These are phyloP conservation scores for Cochlearius cochlearius DNA, from an alignment of 2,113 vertebrate species.

Conservation along the genomic window DNA sequence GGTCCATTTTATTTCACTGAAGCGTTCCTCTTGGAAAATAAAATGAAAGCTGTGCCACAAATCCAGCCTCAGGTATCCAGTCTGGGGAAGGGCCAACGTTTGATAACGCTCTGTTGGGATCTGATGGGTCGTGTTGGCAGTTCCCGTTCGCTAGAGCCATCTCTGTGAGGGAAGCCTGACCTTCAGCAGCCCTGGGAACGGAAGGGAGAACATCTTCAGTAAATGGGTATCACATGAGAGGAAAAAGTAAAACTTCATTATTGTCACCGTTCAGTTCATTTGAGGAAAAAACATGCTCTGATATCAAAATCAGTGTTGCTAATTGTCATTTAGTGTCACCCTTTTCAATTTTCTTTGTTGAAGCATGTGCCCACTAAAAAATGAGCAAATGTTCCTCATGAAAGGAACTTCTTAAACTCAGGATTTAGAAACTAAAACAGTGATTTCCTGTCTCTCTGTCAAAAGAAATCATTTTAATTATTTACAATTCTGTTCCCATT, in stretches of 20 bases:
- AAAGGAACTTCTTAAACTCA: slow-evolving; percentile 23
- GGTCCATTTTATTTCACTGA: not conserved
- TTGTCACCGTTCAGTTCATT: not conserved
- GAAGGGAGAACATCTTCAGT: not conserved
- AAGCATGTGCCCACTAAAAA: not conserved
- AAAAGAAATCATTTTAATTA: slow-evolving; percentile 47
- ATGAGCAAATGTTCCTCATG: not conserved
- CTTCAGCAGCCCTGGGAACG: not conserved
- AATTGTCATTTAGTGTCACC: not conserved
- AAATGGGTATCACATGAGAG: not conserved
- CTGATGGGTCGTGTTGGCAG: not conserved
- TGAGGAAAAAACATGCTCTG: not conserved
- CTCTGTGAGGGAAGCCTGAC: not conserved
- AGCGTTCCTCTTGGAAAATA: not conserved
- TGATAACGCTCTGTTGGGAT: not conserved
- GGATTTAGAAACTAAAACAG: slow-evolving; percentile 41
- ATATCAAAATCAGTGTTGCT: not conserved
- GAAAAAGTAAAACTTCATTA: not conserved
- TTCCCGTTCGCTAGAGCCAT: not conserved
- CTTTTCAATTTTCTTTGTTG: not conserved
- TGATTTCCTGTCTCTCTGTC: slow-evolving; percentile 53
- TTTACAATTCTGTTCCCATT: slow-evolving; percentile 49
- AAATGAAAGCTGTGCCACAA: not conserved
- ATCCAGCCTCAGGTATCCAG: not conserved
- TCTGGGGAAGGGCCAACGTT: not conserved